These are phyloP conservation scores for Percina caprodes DNA, from an alignment of 2,113 vertebrate species.

Conservation along the genomic window DNA sequence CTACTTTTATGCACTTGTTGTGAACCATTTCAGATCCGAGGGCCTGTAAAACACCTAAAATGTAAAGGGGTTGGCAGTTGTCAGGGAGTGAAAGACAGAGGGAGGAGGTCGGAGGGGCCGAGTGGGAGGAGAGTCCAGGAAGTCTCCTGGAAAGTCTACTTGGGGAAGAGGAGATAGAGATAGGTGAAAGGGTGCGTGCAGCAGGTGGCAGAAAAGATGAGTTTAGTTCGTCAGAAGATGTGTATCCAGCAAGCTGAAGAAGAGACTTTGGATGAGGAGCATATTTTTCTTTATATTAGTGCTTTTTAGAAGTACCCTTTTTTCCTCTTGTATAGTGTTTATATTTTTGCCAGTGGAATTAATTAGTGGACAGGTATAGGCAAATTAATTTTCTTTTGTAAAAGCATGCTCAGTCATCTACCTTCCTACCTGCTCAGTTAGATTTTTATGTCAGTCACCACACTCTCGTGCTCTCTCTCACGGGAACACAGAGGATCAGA, in stretches of 20 bases:
- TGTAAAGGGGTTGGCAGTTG: constrained; percentile 77
- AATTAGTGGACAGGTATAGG: not conserved
- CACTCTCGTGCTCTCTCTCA: not conserved
- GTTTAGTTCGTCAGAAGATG: constrained; percentile 48
- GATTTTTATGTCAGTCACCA: constrained; percentile 11
- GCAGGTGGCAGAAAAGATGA: constrained; percentile 73
- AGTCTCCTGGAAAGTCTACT: constrained; percentile 3
- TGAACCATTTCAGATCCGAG: constrained; percentile 60
- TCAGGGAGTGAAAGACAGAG: constrained; percentile 5
- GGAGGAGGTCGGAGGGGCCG: constrained; percentile 57
- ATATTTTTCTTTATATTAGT: not conserved
- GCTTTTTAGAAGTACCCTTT: not conserved
- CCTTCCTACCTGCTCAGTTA: not conserved
- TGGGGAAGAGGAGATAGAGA: constrained; percentile 45
- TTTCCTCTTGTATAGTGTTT: not conserved
- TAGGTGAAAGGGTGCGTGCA: constrained; percentile 54
- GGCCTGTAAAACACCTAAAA: constrained; percentile 76
- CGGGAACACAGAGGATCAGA: constrained; percentile 44
- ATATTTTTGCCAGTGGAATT: not conserved
- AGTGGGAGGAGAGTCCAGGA: constrained; percentile 22
- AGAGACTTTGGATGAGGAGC: constrained; percentile 34
- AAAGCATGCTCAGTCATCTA: not conserved
- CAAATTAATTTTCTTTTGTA: not conserved
- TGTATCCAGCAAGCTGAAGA: constrained; percentile 47
- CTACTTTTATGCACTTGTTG: constrained; percentile 81